Base-by-base conservation (phyloP, 2,888 invertebrate species). In the Tillus elongatus region DNA sequence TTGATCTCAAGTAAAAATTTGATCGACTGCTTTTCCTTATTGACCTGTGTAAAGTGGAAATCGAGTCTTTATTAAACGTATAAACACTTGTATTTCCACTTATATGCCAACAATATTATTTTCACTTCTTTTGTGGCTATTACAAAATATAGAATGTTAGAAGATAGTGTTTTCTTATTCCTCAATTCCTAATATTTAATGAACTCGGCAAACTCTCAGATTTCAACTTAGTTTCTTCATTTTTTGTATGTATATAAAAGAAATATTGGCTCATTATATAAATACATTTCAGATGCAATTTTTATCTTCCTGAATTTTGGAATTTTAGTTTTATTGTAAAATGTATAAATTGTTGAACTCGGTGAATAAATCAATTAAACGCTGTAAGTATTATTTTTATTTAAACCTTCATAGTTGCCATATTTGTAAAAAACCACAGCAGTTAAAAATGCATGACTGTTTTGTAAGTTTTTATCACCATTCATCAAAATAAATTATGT, bases 1-100 rank as follows among this genome's bases (percentile, higher is more conserved):
- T 61, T 61, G 61, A 61, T 61, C 60, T 61, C 61, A 58, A 58
- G 49, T 57, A 54, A 57, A 56, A 53, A 49, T 47, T n/a, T 55
- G 54, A 58, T 59, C 56, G 57, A 60, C 56, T 53, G 58, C 58
- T 58, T 57, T 41, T 42, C n/a, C 4, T 9, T 26, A 34, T 8
- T 30, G 36, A 16, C 13, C 26, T 27, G 19, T 15, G 15, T 35
- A 46, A 49, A 39, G 42, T 47, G 40, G n/a, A 19, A n/a, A 8
- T n/a, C 24, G 28, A 32, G 13, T 40, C 44, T 43, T 43, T 44
- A 45, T 44, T 32, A 32, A 44, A 47, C n/a, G n/a, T n/a, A n/a
- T n/a, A n/a, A n/a, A n/a, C n/a, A n/a, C n/a, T n/a, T n/a, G n/a
- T n/a, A n/a, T n/a, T n/a, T n/a, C n/a, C n/a, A n/a, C n/a, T n/a